Evolutionary conservation across 2,113 vertebrate genomes (phyloP), one percentile per base, ranked within the genome.

Genomic region (Pterophyllum scalare): DNA sequence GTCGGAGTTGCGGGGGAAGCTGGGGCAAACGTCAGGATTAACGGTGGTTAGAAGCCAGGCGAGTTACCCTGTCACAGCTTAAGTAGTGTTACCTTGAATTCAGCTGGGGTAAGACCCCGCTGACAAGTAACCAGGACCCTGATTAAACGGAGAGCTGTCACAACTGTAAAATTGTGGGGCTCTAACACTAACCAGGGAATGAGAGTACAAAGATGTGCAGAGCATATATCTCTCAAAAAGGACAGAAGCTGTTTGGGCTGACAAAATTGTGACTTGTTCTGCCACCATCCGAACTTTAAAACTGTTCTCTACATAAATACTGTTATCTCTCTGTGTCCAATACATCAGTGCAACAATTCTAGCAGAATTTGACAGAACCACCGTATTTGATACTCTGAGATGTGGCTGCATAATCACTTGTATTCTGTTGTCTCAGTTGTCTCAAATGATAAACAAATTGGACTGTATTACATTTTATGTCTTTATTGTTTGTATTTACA

Each of bases 191-290:
- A 13, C 40, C 38, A 60, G 26, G 7, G 28, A 8, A 17, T 60
- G 7, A 10, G 15, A 19, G 19, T 46, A 40, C 64, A 4, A 3
- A 8, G 35, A 70, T 19, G 43, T 31, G 24, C 9, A 70, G 52
- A 49, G 28, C 9, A 67, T 35, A 70, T 10, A 0, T 70, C 24
- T 70, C 40, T 28, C 40, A 0, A 52, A 28, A 24, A 52, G 43
- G 49, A 52, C 56, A 24, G 40, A 31, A 28, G 24, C 43, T 11
- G 7, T 46, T 8, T 70, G 15, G 28, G 43, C 43, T 46, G 26
- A 46, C 65, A 31, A 2, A 52, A 52, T 3, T 52, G 46, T 14
- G 46, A 70, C 40, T 70, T 70, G 40, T 9, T 49, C 14, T 6
- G 5, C 15, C 46, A 49, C 14, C 46, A 4, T 24, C 43, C 62